Evolutionary conservation across 2,113 vertebrate species (phyloP).

Genomic region (Dasyprocta punctata): DNA sequence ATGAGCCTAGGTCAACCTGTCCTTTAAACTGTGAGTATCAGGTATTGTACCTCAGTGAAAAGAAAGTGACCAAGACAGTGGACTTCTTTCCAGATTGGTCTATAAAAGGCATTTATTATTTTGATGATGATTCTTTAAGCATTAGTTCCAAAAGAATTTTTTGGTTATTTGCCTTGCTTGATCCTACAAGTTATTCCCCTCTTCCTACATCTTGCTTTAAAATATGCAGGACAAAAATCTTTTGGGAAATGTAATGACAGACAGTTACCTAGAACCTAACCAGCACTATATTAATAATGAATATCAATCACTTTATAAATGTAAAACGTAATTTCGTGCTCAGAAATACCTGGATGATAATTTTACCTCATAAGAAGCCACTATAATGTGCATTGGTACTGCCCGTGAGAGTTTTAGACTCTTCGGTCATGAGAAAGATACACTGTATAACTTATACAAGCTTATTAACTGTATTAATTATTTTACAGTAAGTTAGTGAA

Average conservation of each 20-base stretch:
- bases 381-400: background rate
- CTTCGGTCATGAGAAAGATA: background rate
- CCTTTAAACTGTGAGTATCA: background rate
- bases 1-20: background rate
- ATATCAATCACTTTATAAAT: slow-evolving; percentile 22
- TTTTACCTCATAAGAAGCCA: background rate
- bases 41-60: background rate
- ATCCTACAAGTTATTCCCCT: slow-evolving; percentile 25
- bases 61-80: background rate
- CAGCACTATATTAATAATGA: background rate
- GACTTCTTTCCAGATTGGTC: background rate
- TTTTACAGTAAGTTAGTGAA: slow-evolving; percentile 20
- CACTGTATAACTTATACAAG: background rate
- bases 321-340: slow-evolving; percentile 5
- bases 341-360: background rate
- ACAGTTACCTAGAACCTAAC: slow-evolving; percentile 32
- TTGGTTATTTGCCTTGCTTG: background rate
- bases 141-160: background rate
- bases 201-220: background rate
- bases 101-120: background rate
- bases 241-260: slow-evolving; percentile 14
- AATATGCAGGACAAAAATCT: slow-evolving; percentile 28
- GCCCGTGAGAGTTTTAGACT: background rate
- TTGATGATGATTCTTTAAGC: background rate
- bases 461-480: background rate